These are phyloP conservation scores for Cremastobaeus sp. DNA, from an alignment of 2,888 invertebrate species.

Conservation along the genomic window DNA sequence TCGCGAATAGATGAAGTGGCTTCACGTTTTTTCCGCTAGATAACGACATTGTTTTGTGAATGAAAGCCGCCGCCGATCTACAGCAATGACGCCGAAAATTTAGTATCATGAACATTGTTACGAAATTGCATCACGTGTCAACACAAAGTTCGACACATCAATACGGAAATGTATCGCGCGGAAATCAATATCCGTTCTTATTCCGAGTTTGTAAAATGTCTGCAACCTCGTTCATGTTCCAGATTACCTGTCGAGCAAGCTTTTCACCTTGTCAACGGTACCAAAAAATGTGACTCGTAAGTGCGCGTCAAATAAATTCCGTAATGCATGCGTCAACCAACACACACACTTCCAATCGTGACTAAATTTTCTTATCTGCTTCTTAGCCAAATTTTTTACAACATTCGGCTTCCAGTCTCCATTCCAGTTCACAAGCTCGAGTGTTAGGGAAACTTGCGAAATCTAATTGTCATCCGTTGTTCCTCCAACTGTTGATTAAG, in stretches of 20 bases:
- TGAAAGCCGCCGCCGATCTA: no score
- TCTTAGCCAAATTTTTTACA: neutral
- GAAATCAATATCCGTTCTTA: slow-evolving; percentile 39
- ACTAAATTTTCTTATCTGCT: slow-evolving; percentile 23
- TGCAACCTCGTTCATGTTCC: slow-evolving; percentile 26
- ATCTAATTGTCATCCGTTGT: slow-evolving; percentile 54
- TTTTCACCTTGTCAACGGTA: slow-evolving; percentile 9
- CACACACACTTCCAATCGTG: slow-evolving; percentile 13
- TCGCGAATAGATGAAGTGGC: neutral
- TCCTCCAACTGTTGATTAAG: slow-evolving; percentile 42
- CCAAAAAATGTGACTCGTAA: slow-evolving; percentile 33
- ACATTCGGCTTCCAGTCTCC: neutral
- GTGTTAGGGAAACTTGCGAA: slow-evolving; percentile 46
- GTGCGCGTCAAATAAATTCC: slow-evolving; percentile 39
- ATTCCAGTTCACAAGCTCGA: slow-evolving; percentile 16
- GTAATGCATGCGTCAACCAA: slow-evolving; percentile 43
- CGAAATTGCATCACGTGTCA: neutral
- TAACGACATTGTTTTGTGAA: neutral
- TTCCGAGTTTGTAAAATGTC: slow-evolving; percentile 38
- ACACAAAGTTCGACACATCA: slow-evolving; percentile 11
- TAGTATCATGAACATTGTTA: neutral
- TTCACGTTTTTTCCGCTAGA: neutral
- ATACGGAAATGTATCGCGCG: neutral
- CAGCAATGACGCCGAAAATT: neutral
- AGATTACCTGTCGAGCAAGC: slow-evolving; percentile 40